Percentiles rank a stretch among this genome's conserved stretches.
These are phyloP conservation scores for Lacerta bilineata DNA, from an alignment of 2,797 vertebrate species.

Conservation along the genomic window DNA sequence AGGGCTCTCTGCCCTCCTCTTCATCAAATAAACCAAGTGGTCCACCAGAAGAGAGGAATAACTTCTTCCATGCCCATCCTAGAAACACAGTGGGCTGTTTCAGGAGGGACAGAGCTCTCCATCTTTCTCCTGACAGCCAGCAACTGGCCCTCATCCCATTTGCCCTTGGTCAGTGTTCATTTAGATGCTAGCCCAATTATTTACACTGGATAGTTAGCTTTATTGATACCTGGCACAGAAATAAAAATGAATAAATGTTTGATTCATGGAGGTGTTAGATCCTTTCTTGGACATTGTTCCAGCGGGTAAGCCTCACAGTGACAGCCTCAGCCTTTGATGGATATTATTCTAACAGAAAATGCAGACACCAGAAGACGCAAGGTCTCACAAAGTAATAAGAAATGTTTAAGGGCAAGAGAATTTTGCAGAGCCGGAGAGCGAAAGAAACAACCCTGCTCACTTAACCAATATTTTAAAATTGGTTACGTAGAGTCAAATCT, in stretches of 20 bases:
- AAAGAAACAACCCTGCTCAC: slow-evolving; percentile 14
- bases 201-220: too few species aligned
- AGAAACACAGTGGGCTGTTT: too few species aligned
- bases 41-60: too few species aligned
- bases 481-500: not conserved
- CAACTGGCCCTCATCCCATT: too few species aligned
- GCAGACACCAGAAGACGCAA: slow-evolving; percentile 46
- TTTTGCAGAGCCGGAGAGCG: slow-evolving; percentile 30
- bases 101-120: too few species aligned
- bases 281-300: slow-evolving; percentile 54
- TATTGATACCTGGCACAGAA: not conserved
- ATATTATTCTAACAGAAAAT: slow-evolving; percentile 55
- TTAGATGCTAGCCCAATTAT: not conserved
- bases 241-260: not conserved
- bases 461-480: not conserved
- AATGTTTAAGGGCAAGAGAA: slow-evolving; percentile 49
- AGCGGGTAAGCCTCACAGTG: slow-evolving; percentile 30
- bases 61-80: too few species aligned
- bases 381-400: slow-evolving; percentile 47
- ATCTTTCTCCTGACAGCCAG: too few species aligned
- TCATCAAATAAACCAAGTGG: too few species aligned
- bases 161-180: too few species aligned
- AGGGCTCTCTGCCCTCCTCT: too few species aligned
- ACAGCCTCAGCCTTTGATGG: slow-evolving; percentile 52
- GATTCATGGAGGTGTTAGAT: not conserved